Conservation (phyloP, 1,140 invertebrate genomes). For the Brachionus rotundiformis region DNA sequence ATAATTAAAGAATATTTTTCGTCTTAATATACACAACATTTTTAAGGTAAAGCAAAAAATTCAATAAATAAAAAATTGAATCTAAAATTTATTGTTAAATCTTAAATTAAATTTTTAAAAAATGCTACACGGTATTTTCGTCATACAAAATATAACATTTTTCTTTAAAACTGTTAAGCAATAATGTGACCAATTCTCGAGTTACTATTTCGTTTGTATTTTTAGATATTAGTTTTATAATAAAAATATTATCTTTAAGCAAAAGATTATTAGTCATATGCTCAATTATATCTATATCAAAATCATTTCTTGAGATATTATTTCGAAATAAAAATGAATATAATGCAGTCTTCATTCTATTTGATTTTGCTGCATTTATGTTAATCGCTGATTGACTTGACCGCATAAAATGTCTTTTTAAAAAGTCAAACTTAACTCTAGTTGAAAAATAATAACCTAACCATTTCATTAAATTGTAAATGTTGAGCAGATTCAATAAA, state of each 20-base stretch:
- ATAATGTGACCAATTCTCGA: constrained; percentile 35
- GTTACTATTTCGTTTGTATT: constrained; percentile 34
- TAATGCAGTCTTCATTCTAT: not conserved
- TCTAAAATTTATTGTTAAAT: no score
- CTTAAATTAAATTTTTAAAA: no score
- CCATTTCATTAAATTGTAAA: constrained; percentile 26
- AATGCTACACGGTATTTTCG: constrained; percentile 44
- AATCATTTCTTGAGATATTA: constrained; percentile 19
- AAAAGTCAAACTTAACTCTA: constrained; percentile 17
- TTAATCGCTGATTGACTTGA: not conserved
- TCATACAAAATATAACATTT: constrained; percentile 1
- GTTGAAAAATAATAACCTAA: constrained; percentile 13
- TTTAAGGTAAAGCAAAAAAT: no score
- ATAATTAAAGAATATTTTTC: no score
- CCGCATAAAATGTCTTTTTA: constrained; percentile 17
- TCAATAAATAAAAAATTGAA: no score
- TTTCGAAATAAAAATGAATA: constrained; percentile 24
- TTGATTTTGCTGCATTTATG: not conserved
- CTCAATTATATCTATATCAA: constrained; percentile 35
- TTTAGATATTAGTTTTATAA: constrained; percentile 18
- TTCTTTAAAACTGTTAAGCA: not conserved
- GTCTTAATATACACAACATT: no score
- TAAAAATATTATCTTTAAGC: constrained; percentile 27
- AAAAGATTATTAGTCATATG: constrained; percentile 40
- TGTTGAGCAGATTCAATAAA: constrained; percentile 53